These are phyloP conservation scores for Acanthurus tractus DNA, from an alignment of 2,797 vertebrate species.

Conservation along the genomic window DNA sequence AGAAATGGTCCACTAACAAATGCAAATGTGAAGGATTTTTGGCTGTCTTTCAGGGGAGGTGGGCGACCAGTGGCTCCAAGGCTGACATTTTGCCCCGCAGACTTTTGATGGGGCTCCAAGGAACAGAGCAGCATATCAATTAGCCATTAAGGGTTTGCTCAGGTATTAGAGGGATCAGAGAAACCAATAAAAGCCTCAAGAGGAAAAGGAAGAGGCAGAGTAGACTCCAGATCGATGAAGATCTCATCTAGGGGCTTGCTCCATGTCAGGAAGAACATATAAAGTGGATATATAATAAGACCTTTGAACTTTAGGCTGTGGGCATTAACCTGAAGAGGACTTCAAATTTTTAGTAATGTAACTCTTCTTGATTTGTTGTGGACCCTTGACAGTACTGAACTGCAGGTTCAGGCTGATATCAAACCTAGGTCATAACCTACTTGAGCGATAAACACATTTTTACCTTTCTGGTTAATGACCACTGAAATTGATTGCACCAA, in stretches of 20 bases:
- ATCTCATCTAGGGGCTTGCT: constrained; percentile 51
- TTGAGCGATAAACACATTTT: too few relatives aligned
- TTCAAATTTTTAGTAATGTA: constrained; percentile 47
- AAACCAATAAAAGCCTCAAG: constrained; percentile 75
- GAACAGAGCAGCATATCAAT: constrained; percentile 83
- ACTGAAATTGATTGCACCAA: neutral
- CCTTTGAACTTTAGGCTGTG: constrained; percentile 59
- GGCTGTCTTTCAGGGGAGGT: constrained; percentile 31
- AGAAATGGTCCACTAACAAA: constrained; percentile 38
- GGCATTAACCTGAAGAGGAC: constrained; percentile 61
- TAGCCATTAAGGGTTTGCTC: constrained; percentile 81
- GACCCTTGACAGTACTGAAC: neutral
- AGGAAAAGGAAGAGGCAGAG: constrained; percentile 58
- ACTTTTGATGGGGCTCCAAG: constrained; percentile 74
- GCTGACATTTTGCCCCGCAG: constrained; percentile 75
- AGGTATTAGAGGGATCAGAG: constrained; percentile 83
- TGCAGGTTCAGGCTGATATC: neutral
- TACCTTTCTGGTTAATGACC: neutral
- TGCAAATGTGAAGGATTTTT: constrained; percentile 57
- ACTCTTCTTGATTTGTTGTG: constrained; percentile 33
- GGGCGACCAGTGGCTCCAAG: constrained; percentile 47
- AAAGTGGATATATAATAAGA: constrained; percentile 53
- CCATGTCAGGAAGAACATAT: constrained; percentile 42
- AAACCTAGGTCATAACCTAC: neutral
- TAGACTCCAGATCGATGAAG: constrained; percentile 69